Base-by-base conservation (phyloP, 2,797 vertebrate genomes). In the Setipinna tenuifilis region DNA sequence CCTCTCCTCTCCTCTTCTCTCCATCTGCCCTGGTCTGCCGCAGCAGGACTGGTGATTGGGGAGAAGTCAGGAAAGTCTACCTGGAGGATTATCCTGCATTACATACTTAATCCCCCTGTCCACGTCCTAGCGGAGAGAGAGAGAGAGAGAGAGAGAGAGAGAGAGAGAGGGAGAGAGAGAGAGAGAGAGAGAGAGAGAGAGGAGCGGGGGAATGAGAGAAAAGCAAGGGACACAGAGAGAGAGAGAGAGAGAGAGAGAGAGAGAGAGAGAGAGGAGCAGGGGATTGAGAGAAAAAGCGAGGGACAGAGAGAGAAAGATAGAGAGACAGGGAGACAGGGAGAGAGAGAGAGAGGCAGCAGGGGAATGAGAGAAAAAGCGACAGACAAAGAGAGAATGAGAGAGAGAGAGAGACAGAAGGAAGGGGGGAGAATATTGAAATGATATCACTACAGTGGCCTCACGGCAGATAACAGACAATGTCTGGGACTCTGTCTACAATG, bases 11-110 rank as follows among this genome's bases (percentile, higher is more conserved):
- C 80, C 19, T 88, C 50, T 90, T 86, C 84, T 87, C 88, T 84
- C 83, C 84, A 19, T 58, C 85, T 84, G 83, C 44, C 82, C 82
- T 31, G 88, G 68, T 46, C 91, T 83, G 85, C 25, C 81, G 85
- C 87, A 31, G 89, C 85, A 92, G 87, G 89, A 92, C 88, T 92
- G 92, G 90, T 92, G 88, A 90, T 90, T 88, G 87, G 88, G 91
- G 82, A 87, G 86, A 89, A 90, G 87, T 89, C 84, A 1, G 68
- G 83, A 90, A 90, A 94, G 91, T 94, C 93, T 95, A 95, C 93
- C 93, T 94, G 91, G 90, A 92, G 93, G 95, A 95, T 96, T 95
- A 95, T 94, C 93, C 93, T 90, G 93, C 91, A 95, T 95, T 95
- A 96, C 94, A 94, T 88, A 89, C 92, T 87, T 95, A 96, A 95